These are phyloP conservation scores for Lasioglossum pauxillum DNA, from an alignment of 2,888 invertebrate species.

Conservation along the genomic window DNA sequence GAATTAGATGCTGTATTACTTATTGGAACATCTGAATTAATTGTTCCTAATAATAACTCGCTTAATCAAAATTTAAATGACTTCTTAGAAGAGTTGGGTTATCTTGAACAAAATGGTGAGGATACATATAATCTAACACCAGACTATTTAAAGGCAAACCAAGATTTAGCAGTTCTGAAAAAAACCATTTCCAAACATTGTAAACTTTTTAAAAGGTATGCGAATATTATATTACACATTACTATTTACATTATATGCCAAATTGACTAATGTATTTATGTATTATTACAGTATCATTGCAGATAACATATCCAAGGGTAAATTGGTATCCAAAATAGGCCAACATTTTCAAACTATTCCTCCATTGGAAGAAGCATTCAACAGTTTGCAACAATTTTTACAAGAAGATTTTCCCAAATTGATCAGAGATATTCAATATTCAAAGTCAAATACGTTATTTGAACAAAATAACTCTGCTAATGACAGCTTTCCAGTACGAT, in stretches of 20 bases:
- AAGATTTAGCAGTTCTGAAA: conserved; percentile 78
- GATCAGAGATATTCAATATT: conserved; percentile 79
- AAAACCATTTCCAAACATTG: conserved; percentile 78
- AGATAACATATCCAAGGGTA: conserved; percentile 79
- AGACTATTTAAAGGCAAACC: conserved; percentile 76
- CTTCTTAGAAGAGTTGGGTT: conserved; percentile 76
- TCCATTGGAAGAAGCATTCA: conserved; percentile 82
- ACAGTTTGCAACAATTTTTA: conserved; percentile 82
- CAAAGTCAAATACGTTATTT: conserved; percentile 67
- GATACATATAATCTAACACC: conserved; percentile 81
- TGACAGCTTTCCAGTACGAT: conserved; percentile 32
- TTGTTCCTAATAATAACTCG: conserved; percentile 76
- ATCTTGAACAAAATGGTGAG: conserved; percentile 67
- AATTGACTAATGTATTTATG: background rate
- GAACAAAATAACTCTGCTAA: conserved; percentile 33
- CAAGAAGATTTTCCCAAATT: conserved; percentile 82
- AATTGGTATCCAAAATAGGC: conserved; percentile 77
- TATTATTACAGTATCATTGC: conserved; percentile 75
- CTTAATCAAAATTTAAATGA: conserved; percentile 77
- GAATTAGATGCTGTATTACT: conserved; percentile 94
- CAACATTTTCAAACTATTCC: conserved; percentile 81
- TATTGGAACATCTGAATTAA: conserved; percentile 88
- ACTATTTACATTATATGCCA: background rate
- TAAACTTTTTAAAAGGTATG: conserved; percentile 79
- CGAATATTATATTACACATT: background rate